Evolutionary conservation across 2,888 invertebrate species (phyloP).

Genomic region (Unio pictorum): DNA sequence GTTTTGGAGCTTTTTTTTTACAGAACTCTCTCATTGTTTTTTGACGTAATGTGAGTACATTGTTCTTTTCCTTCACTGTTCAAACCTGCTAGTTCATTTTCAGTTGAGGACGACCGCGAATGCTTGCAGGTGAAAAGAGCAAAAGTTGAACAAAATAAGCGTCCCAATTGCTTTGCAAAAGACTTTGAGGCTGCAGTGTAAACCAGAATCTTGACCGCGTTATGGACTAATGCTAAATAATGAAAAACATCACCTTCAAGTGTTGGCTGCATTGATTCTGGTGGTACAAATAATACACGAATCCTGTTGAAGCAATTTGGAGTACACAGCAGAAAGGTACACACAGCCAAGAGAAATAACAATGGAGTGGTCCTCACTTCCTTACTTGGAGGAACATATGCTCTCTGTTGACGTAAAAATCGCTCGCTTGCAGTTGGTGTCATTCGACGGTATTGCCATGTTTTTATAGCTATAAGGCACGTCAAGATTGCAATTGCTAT

Average conservation of each 20-base stretch:
- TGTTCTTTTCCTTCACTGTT: too few relatives aligned
- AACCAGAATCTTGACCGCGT: slow-evolving; percentile 22
- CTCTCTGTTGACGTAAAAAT: slow-evolving; percentile 27
- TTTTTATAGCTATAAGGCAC: slow-evolving; percentile 44
- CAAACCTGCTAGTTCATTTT: too few relatives aligned
- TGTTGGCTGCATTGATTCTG: neutral
- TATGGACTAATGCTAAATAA: slow-evolving; percentile 24
- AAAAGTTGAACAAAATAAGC: slow-evolving; percentile 11
- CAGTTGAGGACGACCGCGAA: too few relatives aligned
- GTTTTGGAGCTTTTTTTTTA: too few relatives aligned
- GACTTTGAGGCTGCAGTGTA: slow-evolving; percentile 26
- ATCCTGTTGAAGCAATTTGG: slow-evolving; percentile 27
- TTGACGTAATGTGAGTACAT: too few relatives aligned
- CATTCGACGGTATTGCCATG: slow-evolving; percentile 45
- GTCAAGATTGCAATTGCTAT: slow-evolving; percentile 43
- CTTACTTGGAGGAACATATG: slow-evolving; percentile 30
- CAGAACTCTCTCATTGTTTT: too few relatives aligned
- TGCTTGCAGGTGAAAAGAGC: too few relatives aligned
- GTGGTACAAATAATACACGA: slow-evolving; percentile 13
- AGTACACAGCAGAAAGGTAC: slow-evolving; percentile 30
- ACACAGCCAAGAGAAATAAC: slow-evolving; percentile 23
- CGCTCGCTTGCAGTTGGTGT: slow-evolving; percentile 25
- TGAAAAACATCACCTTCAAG: slow-evolving; percentile 13
- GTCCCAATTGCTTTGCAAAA: slow-evolving; percentile 20
- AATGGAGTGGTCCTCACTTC: slow-evolving; percentile 47